Conservation (phyloP, 2,888 invertebrate species). For the Andrena flavipes region DNA sequence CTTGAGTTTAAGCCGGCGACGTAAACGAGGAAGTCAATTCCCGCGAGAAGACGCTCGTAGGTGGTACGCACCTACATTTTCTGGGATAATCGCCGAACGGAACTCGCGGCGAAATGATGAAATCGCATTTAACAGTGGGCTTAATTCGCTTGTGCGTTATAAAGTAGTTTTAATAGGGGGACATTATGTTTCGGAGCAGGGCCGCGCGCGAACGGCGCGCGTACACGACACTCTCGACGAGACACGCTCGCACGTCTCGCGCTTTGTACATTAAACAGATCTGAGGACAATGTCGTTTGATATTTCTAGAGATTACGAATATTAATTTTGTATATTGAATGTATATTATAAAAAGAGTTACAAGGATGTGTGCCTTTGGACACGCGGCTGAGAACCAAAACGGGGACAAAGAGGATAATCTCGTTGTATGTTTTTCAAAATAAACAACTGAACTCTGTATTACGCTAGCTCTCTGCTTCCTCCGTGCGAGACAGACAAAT, state of each 20-base stretch:
- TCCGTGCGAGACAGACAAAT: conserved; percentile 33
- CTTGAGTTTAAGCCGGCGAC: background rate
- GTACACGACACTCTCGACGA: conserved; percentile 60
- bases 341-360: conserved; percentile 78
- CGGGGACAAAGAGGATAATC: conserved; percentile 64
- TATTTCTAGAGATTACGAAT: conserved; percentile 76
- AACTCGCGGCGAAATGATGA: conserved; percentile 27
- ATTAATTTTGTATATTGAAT: conserved; percentile 81
- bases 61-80: conserved; percentile 35
- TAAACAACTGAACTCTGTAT: conserved; percentile 77
- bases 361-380: conserved; percentile 83
- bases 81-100: conserved; percentile 35
- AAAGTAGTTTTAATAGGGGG: conserved; percentile 34
- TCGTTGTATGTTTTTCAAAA: conserved; percentile 84
- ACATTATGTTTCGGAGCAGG: conserved; percentile 59
- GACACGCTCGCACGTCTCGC: conserved; percentile 69
- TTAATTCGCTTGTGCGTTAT: conserved; percentile 57
- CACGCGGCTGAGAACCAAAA: conserved; percentile 77
- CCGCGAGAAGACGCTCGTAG: conserved; percentile 32
- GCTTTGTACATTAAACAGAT: conserved; percentile 78
- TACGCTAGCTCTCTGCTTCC: conserved; percentile 52
- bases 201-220: conserved; percentile 55
- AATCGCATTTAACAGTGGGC: conserved; percentile 35
- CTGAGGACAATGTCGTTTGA: conserved; percentile 71
- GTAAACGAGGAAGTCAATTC: conserved; percentile 48